Evolutionary conservation across 2,113 vertebrate genomes (phyloP).

Genomic region (Spheniscus mendiculus): DNA sequence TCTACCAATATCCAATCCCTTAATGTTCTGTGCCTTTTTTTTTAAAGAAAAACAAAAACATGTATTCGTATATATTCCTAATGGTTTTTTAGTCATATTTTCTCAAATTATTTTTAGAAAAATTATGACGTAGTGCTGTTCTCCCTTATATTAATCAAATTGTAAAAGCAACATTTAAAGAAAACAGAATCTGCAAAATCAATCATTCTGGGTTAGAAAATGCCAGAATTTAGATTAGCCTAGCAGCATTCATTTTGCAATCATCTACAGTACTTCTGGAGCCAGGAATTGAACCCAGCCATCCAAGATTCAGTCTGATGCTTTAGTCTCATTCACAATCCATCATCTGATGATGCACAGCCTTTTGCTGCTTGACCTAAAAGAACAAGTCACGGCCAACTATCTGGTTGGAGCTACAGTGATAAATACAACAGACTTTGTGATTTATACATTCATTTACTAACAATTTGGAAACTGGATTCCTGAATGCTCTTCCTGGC

Average conservation of each 20-base stretch:
- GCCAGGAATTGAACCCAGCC: constrained; percentile 21
- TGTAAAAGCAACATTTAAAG: neutral
- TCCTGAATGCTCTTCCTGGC: neutral
- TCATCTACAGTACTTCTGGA: constrained; percentile 5
- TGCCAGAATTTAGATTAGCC: neutral
- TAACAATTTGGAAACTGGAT: neutral
- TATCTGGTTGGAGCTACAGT: neutral
- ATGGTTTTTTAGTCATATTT: neutral
- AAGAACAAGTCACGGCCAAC: neutral
- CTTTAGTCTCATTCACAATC: constrained; percentile 14
- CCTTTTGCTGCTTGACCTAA: constrained; percentile 17
- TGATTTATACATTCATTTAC: constrained; percentile 25
- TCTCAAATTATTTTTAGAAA: neutral
- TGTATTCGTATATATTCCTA: neutral
- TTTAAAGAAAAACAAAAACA: neutral
- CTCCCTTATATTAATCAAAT: constrained; percentile 6
- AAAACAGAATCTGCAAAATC: constrained; percentile 24
- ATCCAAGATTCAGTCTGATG: constrained; percentile 21
- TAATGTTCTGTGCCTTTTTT: neutral
- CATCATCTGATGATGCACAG: constrained; percentile 27
- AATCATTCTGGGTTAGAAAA: constrained; percentile 27
- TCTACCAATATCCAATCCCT: neutral
- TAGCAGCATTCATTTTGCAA: constrained; percentile 4
- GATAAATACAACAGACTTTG: neutral
- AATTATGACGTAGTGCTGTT: neutral